Evolutionary conservation across 1,140 invertebrate species (phyloP).

Genomic region (Cephus cinctus): DNA sequence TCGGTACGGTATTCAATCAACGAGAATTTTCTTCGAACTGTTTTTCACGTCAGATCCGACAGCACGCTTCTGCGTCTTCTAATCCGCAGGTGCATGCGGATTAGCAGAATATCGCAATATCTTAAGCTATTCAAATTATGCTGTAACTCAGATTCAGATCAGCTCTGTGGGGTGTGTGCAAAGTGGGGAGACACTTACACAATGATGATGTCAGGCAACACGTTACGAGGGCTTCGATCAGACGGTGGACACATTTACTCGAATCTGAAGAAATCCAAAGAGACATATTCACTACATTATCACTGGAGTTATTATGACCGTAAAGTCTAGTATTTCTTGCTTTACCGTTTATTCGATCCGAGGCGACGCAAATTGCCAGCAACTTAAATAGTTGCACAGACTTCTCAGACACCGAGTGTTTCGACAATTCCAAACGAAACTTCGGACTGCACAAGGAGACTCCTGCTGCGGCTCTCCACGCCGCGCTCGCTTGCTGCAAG

Average conservation of each 20-base stretch:
- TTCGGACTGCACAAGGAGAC: constrained; percentile 60
- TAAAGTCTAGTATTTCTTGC: not conserved
- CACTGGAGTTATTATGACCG: not conserved
- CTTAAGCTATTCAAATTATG: not conserved
- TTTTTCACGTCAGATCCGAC: constrained; percentile 20
- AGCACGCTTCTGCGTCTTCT: constrained; percentile 5
- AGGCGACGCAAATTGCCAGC: constrained; percentile 38
- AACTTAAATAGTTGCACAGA: constrained; percentile 33
- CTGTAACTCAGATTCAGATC: not conserved
- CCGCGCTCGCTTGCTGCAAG: constrained; percentile 44
- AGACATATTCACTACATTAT: constrained; percentile 1
- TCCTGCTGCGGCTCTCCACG: constrained; percentile 61
- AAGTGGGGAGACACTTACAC: constrained; percentile 40
- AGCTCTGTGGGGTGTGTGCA: not conserved
- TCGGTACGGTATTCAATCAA: constrained; percentile 14
- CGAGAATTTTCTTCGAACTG: constrained; percentile 27
- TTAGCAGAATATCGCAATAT: constrained; percentile 6
- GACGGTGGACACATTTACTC: constrained; percentile 44
- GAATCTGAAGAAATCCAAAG: constrained; percentile 39
- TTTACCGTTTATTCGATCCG: constrained; percentile 41
- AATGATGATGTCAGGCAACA: constrained; percentile 46
- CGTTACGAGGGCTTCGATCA: constrained; percentile 51
- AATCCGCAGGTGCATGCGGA: constrained; percentile 38
- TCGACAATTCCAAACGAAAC: constrained; percentile 54
- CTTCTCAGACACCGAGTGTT: constrained; percentile 32